Base-by-base conservation (phyloP, 30 jellyfish, hydroid and myxozoan species). In the Hydra vulgaris region DNA sequence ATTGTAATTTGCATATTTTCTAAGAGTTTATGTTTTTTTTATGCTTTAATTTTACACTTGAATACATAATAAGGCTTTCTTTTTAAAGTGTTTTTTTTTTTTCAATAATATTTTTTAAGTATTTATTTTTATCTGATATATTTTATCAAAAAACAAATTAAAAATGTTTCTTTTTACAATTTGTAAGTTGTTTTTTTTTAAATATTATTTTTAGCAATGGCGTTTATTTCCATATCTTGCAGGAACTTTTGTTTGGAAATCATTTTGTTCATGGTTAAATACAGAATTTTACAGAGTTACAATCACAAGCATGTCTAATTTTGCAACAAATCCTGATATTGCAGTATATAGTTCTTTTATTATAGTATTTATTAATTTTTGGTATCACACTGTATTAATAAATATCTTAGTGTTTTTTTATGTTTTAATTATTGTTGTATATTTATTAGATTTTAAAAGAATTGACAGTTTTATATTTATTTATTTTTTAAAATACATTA, bases 211-310 rank as follows among this genome's bases (percentile, higher is more conserved):
- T 66, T 56, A 92, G 96, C 98, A 92, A 87, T 92, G 98, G 98
- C 96, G 98, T 12, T 84, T 92, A 24, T 75, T 92, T 18, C 98
- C 98, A 7, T 86, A 83, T 71, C 95, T 87, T 27, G 96, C 98
- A 12, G 94, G 94, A 17, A 73, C 90, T n/a, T 92, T 76, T 80
- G 95, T 95, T 1, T 18, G 95, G 85, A 72, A 83, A 26, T 77
- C 80, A 18, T 87, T 81, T 82, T 78, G 79, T 22, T 66, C 80
- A 18, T 75, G 83, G 74, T 92, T 92, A 74, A 40, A 25, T 25
- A 83, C 79, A 17, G 70, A 72, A 8, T 76, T 85, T 52, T 69
- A 27, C 53, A 74, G 76, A 1, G 74, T 92, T 84, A 75, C 94
- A 52, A 18, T 88, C 25, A 73, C 56, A 27, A 69, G 80, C 55